phyloP scores from a whole-genome alignment of 2,797 vertebrate species.

The Uromys caudimaculatus region DNA sequence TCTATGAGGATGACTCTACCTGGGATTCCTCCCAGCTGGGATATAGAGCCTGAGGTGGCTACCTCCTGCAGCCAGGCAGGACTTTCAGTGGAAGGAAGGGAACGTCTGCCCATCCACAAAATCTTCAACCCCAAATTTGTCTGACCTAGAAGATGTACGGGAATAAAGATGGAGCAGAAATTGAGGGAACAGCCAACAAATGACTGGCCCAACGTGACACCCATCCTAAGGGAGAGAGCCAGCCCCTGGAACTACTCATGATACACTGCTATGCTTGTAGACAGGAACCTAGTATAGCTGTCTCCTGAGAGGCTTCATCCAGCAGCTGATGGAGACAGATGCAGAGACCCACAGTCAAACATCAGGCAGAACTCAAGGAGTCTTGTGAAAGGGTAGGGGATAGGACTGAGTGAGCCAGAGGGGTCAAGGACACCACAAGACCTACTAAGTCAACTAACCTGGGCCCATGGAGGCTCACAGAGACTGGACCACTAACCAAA shows the following conservation, averaged over 20 bases:
- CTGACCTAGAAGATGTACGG: not conserved
- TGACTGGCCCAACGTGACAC: not conserved
- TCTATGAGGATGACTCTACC: not conserved
- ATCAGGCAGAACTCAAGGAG: not conserved
- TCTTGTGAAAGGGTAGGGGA: not conserved
- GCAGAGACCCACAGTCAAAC: not conserved
- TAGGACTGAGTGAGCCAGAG: not conserved
- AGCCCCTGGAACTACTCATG: not conserved
- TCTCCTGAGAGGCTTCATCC: not conserved
- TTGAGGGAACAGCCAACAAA: not conserved
- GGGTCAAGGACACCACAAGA: not conserved
- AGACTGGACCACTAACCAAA: not conserved
- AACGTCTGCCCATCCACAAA: not conserved
- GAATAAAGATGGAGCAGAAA: not conserved
- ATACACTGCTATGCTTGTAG: not conserved
- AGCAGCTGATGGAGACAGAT: not conserved
- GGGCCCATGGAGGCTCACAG: not conserved
- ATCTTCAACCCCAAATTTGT: not conserved
- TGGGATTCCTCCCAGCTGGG: not conserved
- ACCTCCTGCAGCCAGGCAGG: not conserved
- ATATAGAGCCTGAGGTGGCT: not conserved
- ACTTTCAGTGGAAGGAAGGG: not conserved
- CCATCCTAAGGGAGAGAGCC: not conserved
- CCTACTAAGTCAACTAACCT: not conserved
- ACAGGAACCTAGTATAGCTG: not conserved